phyloP scores from a whole-genome alignment of 2,888 invertebrate genomes.

The Ectropis crepuscularia region DNA sequence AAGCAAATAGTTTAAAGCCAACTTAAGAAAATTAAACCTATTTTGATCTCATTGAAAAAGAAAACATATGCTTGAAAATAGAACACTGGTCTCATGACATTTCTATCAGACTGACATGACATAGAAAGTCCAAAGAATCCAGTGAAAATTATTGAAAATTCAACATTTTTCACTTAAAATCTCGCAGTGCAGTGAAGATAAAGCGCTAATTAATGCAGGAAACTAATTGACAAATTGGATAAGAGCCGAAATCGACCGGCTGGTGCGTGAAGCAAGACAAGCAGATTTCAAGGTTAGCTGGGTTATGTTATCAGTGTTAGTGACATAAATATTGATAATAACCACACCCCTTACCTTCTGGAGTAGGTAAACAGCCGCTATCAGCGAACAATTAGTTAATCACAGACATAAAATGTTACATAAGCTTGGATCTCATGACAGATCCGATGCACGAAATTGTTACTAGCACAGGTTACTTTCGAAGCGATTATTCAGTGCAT shows the following conservation, averaged over 20 bases:
- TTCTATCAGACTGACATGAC: conserved; percentile 45
- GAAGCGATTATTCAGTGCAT: conserved; percentile 73
- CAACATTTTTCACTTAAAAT: conserved; percentile 7
- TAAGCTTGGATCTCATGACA: conserved; percentile 80
- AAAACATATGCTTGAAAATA: conserved; percentile 36
- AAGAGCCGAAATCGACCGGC: conserved; percentile 47
- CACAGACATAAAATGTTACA: conserved; percentile 75
- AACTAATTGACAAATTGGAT: conserved; percentile 25
- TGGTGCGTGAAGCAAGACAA: conserved; percentile 45
- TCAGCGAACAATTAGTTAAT: conserved; percentile 64
- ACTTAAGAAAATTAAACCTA: conserved; percentile 1
- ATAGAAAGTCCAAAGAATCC: background rate
- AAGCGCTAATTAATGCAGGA: conserved; percentile 1
- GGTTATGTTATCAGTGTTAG: conserved; percentile 33
- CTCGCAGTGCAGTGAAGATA: background rate
- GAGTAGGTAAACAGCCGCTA: conserved; percentile 70
- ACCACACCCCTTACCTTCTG: conserved; percentile 71
- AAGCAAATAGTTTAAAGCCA: background rate
- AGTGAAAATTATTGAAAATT: conserved; percentile 3
- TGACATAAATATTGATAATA: conserved; percentile 46
- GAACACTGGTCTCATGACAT: conserved; percentile 49
- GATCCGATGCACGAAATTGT: conserved; percentile 55
- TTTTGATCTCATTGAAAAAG: background rate
- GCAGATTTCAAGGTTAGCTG: conserved; percentile 67
- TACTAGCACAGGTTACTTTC: conserved; percentile 45